Conservation (phyloP, 2,888 invertebrate species). For the Drosophila multiciliata region DNA sequence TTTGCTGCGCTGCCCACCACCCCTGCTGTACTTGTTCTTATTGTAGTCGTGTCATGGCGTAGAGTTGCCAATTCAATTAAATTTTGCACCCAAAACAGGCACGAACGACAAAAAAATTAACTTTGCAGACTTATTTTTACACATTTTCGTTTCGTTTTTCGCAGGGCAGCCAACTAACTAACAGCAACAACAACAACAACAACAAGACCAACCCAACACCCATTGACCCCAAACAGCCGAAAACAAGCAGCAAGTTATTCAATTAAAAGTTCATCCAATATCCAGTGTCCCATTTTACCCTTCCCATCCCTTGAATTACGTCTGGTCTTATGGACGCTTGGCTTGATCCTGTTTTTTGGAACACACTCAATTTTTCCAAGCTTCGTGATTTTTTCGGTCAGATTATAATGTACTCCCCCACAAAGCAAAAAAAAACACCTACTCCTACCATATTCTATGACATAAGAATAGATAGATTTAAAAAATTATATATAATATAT, state of each 20-base stretch:
- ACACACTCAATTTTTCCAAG: constrained; percentile 13
- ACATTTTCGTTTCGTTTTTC: constrained; percentile 36
- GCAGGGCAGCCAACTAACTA: constrained; percentile 46
- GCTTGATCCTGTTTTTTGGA: constrained; percentile 2
- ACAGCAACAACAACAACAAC: constrained; percentile 22
- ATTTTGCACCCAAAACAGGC: constrained; percentile 47
- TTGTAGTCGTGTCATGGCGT: constrained; percentile 25
- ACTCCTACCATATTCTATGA: neutral
- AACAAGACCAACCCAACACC: constrained; percentile 13
- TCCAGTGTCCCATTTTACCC: constrained; percentile 22
- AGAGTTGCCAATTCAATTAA: constrained; percentile 73
- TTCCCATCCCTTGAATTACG: constrained; percentile 5
- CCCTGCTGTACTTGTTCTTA: constrained; percentile 7
- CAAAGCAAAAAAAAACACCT: too few relatives aligned
- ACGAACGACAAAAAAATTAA: constrained; percentile 56
- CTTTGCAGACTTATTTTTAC: constrained; percentile 64
- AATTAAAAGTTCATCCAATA: constrained; percentile 75
- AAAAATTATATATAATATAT: neutral
- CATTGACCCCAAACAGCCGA: constrained; percentile 49
- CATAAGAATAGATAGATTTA: neutral
- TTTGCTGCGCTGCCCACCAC: neutral
- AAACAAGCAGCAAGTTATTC: constrained; percentile 76
- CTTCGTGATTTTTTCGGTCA: constrained; percentile 17
- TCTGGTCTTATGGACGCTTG: constrained; percentile 14
- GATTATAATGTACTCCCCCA: too few relatives aligned